Percentiles rank a stretch among this genome's conserved stretches.
Evolutionary conservation across 1,140 invertebrate species (phyloP).

Genomic region (Chymomyza costata): DNA sequence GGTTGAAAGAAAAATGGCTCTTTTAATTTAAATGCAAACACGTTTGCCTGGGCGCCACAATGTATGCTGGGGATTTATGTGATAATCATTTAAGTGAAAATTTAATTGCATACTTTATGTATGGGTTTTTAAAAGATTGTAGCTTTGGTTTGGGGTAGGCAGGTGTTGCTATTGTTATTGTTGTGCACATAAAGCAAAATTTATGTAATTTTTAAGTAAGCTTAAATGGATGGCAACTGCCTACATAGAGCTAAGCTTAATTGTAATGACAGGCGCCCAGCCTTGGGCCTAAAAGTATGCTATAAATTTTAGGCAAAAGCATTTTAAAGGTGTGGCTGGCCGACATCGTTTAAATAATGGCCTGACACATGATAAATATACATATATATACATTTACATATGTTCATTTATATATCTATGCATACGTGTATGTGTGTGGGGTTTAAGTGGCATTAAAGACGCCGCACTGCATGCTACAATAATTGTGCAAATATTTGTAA

Average conservation of each 20-base stretch:
- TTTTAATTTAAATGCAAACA: slow-evolving; percentile 75
- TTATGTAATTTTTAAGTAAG: slow-evolving; percentile 73
- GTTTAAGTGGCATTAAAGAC: slow-evolving; percentile 24
- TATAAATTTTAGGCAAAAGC: slow-evolving; percentile 49
- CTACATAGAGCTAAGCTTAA: slow-evolving; percentile 40
- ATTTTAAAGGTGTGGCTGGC: slow-evolving; percentile 32
- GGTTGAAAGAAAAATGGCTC: slow-evolving; percentile 73
- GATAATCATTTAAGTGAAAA: slow-evolving; percentile 76
- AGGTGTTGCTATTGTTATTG: background rate
- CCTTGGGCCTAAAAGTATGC: slow-evolving; percentile 60
- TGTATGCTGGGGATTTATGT: slow-evolving; percentile 63
- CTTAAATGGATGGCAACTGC: slow-evolving; percentile 30
- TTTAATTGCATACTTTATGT: slow-evolving; percentile 75
- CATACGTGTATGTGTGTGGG: too few species aligned
- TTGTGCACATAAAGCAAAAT: slow-evolving; percentile 60
- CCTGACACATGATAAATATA: too few species aligned
- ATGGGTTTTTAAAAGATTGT: slow-evolving; percentile 64
- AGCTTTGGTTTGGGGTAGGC: slow-evolving; percentile 35
- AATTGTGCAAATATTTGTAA: slow-evolving; percentile 61
- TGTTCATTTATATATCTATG: background rate
- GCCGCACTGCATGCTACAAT: slow-evolving; percentile 22
- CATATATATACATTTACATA: background rate
- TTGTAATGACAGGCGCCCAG: slow-evolving; percentile 50
- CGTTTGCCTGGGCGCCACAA: slow-evolving; percentile 55
- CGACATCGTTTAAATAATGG: slow-evolving; percentile 22